Base-by-base conservation (phyloP, 2,797 vertebrate genomes). In the Periophthalmus magnuspinnatus region DNA sequence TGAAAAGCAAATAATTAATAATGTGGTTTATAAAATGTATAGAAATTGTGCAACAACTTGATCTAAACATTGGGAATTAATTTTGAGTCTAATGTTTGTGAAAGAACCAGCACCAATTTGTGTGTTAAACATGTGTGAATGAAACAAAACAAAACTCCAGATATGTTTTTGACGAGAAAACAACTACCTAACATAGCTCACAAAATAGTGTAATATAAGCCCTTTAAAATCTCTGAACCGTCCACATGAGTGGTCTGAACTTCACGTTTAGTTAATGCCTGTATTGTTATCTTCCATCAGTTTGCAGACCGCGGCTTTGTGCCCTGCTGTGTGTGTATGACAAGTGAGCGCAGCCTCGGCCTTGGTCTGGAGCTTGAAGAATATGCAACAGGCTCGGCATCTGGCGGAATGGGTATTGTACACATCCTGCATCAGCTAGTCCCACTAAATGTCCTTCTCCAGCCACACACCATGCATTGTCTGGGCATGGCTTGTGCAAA, bases 291-390 rank as follows among this genome's bases (percentile, higher is more conserved):
- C 90, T 85, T 90, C 82, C 68, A 77, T 10, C n/a, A 91, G 87
- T 80, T 90, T 91, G 77, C 87, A 82, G 14, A 91, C 85, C 8
- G 91, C 89, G 3, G 87, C 85, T 88, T 91, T 91, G 77, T 91
- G 91, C 8, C 87, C 87, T 54, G 86, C 79, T 86, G 90, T 89
- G 38, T 83, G 89, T 77, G 91, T 88, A 60, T 92, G 91, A 83
- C 89, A 91, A 57, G 89, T 88, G 68, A 92, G 89, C 5, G 89
- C 91, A 60, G 91, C 89, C 86, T 91, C 91, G 88, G 89, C 90
- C 91, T 92, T 92, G 55, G 88, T 89, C 80, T 90, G 89, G 80
- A 92, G 87, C 86, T 92, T 91, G 70, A 92, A 91, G 32, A 88
- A 89, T 84, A 90, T 92, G 60, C 84, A 88, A 64, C 91, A 92